Conservation (phyloP, 2,797 vertebrate genomes). For the Myotis planiceps region DNA sequence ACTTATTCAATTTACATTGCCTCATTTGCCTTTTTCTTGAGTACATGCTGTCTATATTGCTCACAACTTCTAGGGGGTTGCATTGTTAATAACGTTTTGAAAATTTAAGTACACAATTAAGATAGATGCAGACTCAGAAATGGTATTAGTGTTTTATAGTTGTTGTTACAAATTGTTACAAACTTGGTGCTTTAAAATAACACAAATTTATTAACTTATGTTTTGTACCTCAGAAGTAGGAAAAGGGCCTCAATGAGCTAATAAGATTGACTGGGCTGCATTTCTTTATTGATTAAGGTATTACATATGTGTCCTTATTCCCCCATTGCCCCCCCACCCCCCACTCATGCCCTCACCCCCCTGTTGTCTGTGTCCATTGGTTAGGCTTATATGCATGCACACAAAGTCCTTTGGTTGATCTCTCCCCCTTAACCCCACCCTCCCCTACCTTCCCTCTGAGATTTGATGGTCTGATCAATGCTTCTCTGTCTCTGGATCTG, state of each 20-base stretch:
- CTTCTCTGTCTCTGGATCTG: too few species aligned
- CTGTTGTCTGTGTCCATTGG: too few species aligned
- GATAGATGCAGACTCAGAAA: not conserved
- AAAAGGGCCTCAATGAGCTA: not conserved
- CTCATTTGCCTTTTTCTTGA: not conserved
- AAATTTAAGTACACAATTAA: not conserved
- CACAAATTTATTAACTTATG: not conserved
- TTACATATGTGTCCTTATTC: too few species aligned
- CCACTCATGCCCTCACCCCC: too few species aligned
- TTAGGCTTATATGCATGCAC: too few species aligned
- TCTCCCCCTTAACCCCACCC: too few species aligned
- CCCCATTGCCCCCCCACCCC: too few species aligned
- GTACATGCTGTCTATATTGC: not conserved
- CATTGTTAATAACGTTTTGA: not conserved
- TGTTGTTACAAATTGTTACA: not conserved
- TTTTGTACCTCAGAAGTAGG: not conserved
- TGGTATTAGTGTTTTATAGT: not conserved
- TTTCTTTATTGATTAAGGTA: not conserved
- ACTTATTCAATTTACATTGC: not conserved
- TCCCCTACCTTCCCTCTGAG: too few species aligned
- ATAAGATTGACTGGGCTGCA: not conserved
- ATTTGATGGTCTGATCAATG: too few species aligned
- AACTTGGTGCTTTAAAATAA: not conserved
- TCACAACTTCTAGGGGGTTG: not conserved
- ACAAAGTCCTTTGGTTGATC: too few species aligned